Conservation (phyloP, 2,888 invertebrate genomes). For the Callimorpha dominula region DNA sequence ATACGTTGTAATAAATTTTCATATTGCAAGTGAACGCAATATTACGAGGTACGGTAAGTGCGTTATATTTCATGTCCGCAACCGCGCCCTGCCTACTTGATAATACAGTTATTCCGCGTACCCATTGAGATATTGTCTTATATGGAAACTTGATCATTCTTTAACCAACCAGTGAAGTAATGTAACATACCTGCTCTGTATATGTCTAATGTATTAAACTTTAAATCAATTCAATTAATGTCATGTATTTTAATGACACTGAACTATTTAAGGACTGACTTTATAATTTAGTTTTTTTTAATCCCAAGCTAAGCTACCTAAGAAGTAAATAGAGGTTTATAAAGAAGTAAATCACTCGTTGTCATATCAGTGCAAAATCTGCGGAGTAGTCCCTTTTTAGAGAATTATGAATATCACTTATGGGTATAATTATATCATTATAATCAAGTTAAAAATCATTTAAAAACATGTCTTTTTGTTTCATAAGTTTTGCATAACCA, state of each 20-base stretch:
- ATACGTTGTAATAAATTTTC: conserved; percentile 83
- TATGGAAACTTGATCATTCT: conserved; percentile 48
- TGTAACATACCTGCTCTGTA: too few species aligned
- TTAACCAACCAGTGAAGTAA: conserved; percentile 3
- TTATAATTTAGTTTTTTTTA: too few species aligned
- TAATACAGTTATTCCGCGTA: conserved; percentile 72
- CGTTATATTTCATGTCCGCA: conserved; percentile 82
- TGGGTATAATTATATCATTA: not conserved
- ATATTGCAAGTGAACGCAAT: conserved; percentile 84
- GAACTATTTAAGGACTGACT: too few species aligned
- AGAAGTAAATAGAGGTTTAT: not conserved
- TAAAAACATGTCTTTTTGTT: not conserved
- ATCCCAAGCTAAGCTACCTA: not conserved
- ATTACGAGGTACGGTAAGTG: conserved; percentile 80
- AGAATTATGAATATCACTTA: not conserved
- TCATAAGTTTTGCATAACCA: too few species aligned
- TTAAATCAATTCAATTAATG: too few species aligned
- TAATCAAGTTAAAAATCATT: not conserved
- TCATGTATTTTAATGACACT: too few species aligned
- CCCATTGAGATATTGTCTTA: conserved; percentile 65
- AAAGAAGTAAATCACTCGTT: not conserved
- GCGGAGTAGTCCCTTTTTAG: not conserved
- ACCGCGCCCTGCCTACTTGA: conserved; percentile 71
- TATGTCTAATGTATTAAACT: too few species aligned
- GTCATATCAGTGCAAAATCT: too few species aligned